Percentiles rank a stretch among this genome's conserved stretches.
Evolutionary conservation across 2,797 vertebrate species (phyloP).

Genomic region (Enteromius treurensis): DNA sequence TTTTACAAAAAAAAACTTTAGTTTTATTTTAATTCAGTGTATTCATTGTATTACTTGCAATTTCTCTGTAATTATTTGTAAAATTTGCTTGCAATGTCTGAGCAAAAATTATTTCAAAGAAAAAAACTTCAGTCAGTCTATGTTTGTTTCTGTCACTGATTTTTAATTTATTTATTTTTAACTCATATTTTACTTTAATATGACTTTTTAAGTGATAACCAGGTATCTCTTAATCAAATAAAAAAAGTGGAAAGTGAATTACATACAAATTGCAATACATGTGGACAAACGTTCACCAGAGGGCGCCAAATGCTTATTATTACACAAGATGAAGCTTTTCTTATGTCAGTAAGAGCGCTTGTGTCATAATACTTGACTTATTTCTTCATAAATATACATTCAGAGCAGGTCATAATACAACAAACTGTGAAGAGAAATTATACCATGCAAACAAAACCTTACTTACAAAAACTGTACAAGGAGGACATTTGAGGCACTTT

Average conservation of each 20-base stretch:
- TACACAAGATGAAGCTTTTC: neutral
- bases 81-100: neutral
- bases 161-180: too few relatives aligned
- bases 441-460: neutral
- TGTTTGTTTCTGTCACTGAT: neutral
- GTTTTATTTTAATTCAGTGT: neutral
- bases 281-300: conserved; percentile 31
- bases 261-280: neutral
- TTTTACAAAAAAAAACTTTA: neutral
- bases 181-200: too few relatives aligned
- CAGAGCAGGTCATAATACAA: neutral
- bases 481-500: neutral
- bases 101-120: neutral
- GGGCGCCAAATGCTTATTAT: conserved; percentile 38
- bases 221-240: neutral
- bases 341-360: neutral
- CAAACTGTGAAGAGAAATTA: neutral
- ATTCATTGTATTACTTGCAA: neutral
- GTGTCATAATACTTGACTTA: neutral
- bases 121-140: neutral
- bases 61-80: neutral
- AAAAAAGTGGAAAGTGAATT: neutral
- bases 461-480: neutral
- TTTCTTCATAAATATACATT: neutral
- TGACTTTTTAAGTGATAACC: neutral